phyloP scores from a whole-genome alignment of 2,113 vertebrate genomes.

The Thermophis baileyi region DNA sequence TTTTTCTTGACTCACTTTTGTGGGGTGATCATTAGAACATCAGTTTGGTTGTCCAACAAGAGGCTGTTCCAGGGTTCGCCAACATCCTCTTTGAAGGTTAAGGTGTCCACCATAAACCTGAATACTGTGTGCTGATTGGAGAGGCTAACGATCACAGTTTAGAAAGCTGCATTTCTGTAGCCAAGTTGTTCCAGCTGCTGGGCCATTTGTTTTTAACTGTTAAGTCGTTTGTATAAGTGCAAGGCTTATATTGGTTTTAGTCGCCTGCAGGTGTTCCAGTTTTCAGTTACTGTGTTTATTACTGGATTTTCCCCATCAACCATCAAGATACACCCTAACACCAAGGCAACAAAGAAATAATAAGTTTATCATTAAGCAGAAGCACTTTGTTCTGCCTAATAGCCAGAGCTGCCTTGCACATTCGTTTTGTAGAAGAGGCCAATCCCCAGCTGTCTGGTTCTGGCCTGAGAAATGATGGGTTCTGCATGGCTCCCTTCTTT shows the following conservation, averaged over 20 bases:
- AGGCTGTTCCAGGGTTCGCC: not conserved
- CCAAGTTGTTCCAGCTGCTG: not conserved
- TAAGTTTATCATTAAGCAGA: not conserved
- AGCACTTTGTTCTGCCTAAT: not conserved
- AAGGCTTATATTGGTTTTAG: not conserved
- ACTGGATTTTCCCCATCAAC: not conserved
- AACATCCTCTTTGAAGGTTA: not conserved
- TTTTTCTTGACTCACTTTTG: not conserved
- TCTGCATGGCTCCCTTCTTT: not conserved
- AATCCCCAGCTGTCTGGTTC: not conserved
- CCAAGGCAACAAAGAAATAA: not conserved
- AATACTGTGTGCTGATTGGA: not conserved
- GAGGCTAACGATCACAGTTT: not conserved
- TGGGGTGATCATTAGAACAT: not conserved
- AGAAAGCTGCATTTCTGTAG: not conserved
- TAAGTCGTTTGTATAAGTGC: not conserved
- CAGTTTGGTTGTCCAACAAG: not conserved
- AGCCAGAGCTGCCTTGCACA: not conserved
- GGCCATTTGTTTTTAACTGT: not conserved
- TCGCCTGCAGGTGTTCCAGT: not conserved
- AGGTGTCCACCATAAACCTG: not conserved
- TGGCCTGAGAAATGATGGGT: not conserved
- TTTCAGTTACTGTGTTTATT: not conserved
- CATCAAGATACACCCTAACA: not conserved
- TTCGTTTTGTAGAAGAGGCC: not conserved